These are phyloP conservation scores for Ashinkailepas kermadecensis DNA, from an alignment of 2,888 invertebrate genomes.

Conservation along the genomic window DNA sequence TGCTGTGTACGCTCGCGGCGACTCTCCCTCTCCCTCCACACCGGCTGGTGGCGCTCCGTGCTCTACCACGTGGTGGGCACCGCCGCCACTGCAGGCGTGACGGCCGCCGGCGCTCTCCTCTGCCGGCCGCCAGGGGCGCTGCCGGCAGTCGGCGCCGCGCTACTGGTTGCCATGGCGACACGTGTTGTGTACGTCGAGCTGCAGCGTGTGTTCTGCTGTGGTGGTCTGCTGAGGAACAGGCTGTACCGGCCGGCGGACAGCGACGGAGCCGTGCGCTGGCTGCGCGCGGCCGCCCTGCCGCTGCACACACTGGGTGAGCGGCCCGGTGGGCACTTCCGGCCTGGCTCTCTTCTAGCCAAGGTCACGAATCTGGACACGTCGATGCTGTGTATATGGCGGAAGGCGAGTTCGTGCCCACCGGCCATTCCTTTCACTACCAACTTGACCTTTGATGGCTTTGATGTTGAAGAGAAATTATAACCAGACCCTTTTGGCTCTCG, in stretches of 20 bases:
- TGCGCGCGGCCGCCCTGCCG: background rate
- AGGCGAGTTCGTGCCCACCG: too few species aligned
- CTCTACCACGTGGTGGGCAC: background rate
- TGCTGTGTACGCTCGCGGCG: background rate
- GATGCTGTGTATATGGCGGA: too few species aligned
- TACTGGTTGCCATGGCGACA: background rate
- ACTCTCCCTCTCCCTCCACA: background rate
- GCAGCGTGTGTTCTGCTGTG: background rate
- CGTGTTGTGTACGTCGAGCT: background rate
- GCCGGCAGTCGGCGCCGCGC: background rate
- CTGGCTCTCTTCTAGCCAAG: too few species aligned
- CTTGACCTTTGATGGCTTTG: too few species aligned
- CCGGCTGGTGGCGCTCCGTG: background rate
- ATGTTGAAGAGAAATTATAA: too few species aligned
- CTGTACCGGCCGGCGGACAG: background rate
- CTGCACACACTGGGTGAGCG: background rate
- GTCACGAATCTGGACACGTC: too few species aligned
- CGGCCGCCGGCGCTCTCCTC: background rate
- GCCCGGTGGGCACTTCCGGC: background rate
- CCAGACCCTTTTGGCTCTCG: too few species aligned
- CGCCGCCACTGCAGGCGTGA: background rate
- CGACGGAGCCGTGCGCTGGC: background rate
- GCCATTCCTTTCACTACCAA: too few species aligned
- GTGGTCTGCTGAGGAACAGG: background rate
- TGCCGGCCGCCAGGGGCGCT: constrained; percentile 13